Percentiles rank a stretch among this genome's conserved stretches.
phyloP scores from a whole-genome alignment of 2,888 invertebrate species.

The Syrphus vitripennis region DNA sequence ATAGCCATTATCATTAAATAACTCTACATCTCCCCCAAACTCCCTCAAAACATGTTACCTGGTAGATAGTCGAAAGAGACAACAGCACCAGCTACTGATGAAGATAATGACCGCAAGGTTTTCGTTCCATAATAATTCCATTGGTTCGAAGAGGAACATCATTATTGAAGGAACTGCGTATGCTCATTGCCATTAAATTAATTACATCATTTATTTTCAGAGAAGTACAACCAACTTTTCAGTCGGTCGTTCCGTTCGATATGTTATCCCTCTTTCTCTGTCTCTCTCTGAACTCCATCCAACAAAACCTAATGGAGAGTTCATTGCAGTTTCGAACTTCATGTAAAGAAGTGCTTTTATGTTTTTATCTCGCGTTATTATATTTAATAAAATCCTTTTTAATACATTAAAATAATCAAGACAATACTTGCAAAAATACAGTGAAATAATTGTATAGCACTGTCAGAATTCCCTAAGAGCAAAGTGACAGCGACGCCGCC shows the following conservation, averaged over 20 bases:
- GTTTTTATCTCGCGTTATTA: constrained; percentile 29
- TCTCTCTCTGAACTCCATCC: constrained; percentile 61
- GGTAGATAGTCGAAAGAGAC: constrained; percentile 34
- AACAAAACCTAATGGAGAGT: constrained; percentile 59
- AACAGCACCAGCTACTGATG: constrained; percentile 31
- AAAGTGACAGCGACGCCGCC: constrained; percentile 62
- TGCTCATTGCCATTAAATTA: constrained; percentile 74
- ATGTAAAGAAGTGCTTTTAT: constrained; percentile 64
- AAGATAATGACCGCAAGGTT: constrained; percentile 46
- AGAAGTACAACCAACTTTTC: constrained; percentile 51
- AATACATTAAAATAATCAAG: constrained; percentile 13
- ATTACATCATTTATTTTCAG: constrained; percentile 74
- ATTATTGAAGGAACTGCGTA: constrained; percentile 67
- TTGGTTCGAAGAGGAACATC: constrained; percentile 67
- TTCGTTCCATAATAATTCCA: constrained; percentile 40
- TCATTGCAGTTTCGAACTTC: constrained; percentile 70
- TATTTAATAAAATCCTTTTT: constrained; percentile 15
- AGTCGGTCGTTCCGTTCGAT: not conserved
- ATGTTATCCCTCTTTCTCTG: constrained; percentile 7
- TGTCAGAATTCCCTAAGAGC: constrained; percentile 43
- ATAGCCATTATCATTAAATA: constrained; percentile 61
- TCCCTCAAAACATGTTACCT: not conserved
- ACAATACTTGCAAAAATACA: not conserved
- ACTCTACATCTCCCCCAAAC: constrained; percentile 34
- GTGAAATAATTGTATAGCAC: constrained; percentile 14